A percentile compares a stretch with the other conserved stretches of the same genome.
Evolutionary conservation across 2,113 vertebrate genomes (phyloP).

Genomic region (Chionodraco myersi): DNA sequence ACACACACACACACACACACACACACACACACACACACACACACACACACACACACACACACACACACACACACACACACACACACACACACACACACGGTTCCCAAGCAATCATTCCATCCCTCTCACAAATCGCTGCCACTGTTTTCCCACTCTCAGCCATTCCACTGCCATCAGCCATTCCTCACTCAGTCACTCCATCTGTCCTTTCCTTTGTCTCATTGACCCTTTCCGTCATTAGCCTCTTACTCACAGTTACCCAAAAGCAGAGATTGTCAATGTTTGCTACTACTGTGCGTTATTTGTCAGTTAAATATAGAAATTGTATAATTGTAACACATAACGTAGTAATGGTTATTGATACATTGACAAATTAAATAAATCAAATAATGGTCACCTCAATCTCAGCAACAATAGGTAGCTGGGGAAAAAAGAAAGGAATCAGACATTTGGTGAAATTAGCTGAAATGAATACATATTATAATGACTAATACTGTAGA

Average conservation of each 20-base stretch:
- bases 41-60: slow-evolving; percentile 2
- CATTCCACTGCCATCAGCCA: slow-evolving; percentile 55
- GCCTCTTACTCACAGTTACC: slow-evolving; percentile 65
- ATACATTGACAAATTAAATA: neutral
- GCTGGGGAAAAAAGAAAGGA: neutral
- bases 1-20: slow-evolving; percentile 1
- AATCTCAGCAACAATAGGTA: neutral
- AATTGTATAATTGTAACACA: neutral
- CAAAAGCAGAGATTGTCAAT: slow-evolving; percentile 15
- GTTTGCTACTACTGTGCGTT: neutral
- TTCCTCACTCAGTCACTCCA: slow-evolving; percentile 58
- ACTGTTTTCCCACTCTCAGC: slow-evolving; percentile 52
- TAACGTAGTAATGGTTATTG: too few relatives aligned
- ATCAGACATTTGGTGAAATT: neutral
- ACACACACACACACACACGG: slow-evolving; percentile 1
- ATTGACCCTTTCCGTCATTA: slow-evolving; percentile 70
- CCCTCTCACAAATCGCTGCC: slow-evolving; percentile 42
- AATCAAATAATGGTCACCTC: neutral
- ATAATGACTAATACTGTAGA: neutral
- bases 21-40: slow-evolving; percentile 5
- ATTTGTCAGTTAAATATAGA: neutral
- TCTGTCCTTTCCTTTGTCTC: slow-evolving; percentile 62
- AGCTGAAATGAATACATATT: neutral
- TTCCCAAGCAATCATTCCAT: slow-evolving; percentile 41
- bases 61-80: slow-evolving; percentile 4